phyloP scores from a whole-genome alignment of 1,140 invertebrate genomes.

The Mycetomoellerius zeteki region DNA sequence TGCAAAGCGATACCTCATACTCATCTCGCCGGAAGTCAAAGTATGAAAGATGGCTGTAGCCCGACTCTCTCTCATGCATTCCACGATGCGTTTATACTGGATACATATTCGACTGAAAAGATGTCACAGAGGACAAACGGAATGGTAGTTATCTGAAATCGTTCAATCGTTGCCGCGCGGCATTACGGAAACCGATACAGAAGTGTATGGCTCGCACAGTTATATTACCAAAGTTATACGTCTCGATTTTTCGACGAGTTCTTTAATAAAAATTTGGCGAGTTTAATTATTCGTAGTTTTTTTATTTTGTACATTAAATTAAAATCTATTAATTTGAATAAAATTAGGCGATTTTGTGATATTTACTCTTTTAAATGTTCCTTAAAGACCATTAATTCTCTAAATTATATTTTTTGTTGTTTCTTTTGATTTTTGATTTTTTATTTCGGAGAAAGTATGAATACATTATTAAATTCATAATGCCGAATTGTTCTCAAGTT shows the following conservation, averaged over 20 bases:
- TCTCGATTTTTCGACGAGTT: neutral
- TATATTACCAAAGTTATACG: neutral
- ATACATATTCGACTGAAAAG: constrained; percentile 52
- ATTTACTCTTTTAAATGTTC: neutral
- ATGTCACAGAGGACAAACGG: constrained; percentile 26
- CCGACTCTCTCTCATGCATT: constrained; percentile 23
- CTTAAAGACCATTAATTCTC: neutral
- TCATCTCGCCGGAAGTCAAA: constrained; percentile 72
- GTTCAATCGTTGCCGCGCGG: constrained; percentile 33
- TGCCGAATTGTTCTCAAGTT: no score
- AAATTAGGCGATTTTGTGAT: neutral
- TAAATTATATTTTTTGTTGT: neutral
- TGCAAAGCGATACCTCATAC: constrained; percentile 50
- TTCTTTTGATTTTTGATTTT: neutral
- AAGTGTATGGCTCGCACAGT: neutral
- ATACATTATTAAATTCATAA: neutral
- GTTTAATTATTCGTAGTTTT: neutral
- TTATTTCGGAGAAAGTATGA: neutral
- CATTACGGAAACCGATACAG: constrained; percentile 2
- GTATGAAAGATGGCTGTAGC: constrained; percentile 70
- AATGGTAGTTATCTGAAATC: constrained; percentile 45
- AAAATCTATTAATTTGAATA: neutral
- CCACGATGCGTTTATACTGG: constrained; percentile 45
- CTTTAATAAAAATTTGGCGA: neutral
- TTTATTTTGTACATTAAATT: neutral